These are phyloP conservation scores for Agrotis clavis DNA, from an alignment of 2,888 invertebrate species.

Conservation along the genomic window DNA sequence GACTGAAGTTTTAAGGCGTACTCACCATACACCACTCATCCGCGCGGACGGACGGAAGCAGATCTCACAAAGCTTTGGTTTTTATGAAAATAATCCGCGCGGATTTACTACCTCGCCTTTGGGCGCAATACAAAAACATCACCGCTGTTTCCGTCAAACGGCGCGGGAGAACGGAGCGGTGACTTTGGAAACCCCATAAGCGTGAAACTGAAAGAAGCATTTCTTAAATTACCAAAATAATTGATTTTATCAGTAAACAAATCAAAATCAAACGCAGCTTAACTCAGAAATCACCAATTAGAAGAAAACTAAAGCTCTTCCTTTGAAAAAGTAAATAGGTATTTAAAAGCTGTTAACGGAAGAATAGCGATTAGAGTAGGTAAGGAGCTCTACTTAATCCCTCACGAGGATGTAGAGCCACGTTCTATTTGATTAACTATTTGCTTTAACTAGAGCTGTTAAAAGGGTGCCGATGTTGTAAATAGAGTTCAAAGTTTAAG, in stretches of 20 bases:
- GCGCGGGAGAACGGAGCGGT: no score
- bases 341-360: slow-evolving; percentile 71
- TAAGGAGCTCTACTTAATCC: slow-evolving; percentile 70
- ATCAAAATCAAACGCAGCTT: slow-evolving; percentile 7
- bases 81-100: no score
- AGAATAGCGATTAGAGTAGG: slow-evolving; percentile 63
- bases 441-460: slow-evolving; percentile 67
- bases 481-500: slow-evolving; percentile 48
- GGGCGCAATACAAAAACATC: no score
- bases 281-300: slow-evolving; percentile 21
- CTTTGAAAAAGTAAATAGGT: slow-evolving; percentile 37
- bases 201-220: no score
- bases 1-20: no score
- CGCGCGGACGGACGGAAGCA: no score
- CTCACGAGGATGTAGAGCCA: slow-evolving; percentile 66
- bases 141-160: no score
- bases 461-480: slow-evolving; percentile 62
- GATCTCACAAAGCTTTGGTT: no score
- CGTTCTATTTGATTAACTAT: slow-evolving; percentile 77
- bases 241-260: background rate
- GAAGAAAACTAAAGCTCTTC: slow-evolving; percentile 14
- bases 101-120: no score
- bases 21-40: no score
- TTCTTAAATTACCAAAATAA: background rate
- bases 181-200: no score